Conservation (phyloP, 2,888 invertebrate species). For the Xestia c-nigrum region DNA sequence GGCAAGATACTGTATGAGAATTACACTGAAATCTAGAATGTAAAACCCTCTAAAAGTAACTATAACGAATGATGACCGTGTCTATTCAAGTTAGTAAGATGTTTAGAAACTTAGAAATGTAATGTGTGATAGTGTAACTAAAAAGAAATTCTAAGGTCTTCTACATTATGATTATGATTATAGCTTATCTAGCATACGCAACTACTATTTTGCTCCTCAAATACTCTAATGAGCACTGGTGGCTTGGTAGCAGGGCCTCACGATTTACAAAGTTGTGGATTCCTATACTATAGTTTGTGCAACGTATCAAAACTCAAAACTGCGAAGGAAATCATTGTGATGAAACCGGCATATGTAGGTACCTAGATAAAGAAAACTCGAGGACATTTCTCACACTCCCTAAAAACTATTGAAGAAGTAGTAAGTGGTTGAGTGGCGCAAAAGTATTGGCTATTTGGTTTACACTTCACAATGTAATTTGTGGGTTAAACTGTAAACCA, state of each 20-base stretch:
- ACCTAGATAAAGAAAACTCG: neutral
- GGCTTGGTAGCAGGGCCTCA: neutral
- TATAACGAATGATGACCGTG: neutral
- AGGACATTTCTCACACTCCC: neutral
- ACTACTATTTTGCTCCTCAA: neutral
- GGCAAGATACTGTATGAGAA: neutral
- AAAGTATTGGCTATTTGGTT: too few species aligned
- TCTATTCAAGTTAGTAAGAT: neutral
- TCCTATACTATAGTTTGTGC: neutral
- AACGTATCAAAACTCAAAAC: neutral
- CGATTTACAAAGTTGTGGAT: neutral
- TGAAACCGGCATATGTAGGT: neutral
- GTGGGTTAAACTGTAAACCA: too few species aligned
- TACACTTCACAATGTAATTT: too few species aligned
- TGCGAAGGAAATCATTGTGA: neutral
- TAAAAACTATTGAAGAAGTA: neutral
- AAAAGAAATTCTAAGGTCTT: neutral
- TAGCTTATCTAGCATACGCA: neutral
- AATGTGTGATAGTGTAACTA: neutral
- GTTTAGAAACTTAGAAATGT: neutral
- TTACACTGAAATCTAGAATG: neutral
- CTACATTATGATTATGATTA: neutral
- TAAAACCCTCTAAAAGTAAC: neutral
- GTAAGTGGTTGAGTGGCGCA: neutral
- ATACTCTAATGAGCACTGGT: neutral